Conservation (phyloP, 2,113 vertebrate genomes). For the Regulus satrapa region DNA sequence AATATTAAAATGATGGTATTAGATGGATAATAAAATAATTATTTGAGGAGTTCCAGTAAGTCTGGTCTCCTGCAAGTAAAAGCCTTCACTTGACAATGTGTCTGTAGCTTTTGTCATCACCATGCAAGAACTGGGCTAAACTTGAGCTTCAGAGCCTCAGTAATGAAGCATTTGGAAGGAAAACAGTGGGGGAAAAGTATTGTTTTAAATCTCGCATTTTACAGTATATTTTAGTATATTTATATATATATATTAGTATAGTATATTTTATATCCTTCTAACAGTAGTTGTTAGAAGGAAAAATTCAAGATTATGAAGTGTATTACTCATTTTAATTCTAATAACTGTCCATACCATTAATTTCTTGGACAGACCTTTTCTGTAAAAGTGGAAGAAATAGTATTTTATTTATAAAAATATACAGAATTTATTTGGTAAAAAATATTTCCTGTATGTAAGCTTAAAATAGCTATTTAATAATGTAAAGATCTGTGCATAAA, state of each 20-base stretch:
- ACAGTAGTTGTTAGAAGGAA: background rate
- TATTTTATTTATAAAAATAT: background rate
- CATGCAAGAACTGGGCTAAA: background rate
- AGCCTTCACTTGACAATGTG: background rate
- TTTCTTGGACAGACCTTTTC: background rate
- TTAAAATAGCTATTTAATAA: background rate
- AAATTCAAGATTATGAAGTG: background rate
- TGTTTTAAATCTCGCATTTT: background rate
- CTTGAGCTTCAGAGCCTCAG: background rate
- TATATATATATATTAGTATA: too few relatives aligned
- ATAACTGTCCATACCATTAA: background rate
- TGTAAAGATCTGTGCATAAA: background rate
- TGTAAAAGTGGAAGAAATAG: background rate
- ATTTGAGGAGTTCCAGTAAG: background rate
- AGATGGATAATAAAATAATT: background rate
- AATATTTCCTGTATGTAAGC: background rate
- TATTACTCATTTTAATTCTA: background rate
- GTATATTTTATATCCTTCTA: background rate
- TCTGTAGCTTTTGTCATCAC: background rate
- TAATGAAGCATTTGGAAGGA: background rate
- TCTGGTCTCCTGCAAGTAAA: background rate
- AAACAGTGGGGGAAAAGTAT: background rate
- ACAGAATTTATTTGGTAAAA: background rate
- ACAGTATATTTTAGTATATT: background rate
- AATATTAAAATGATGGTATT: background rate